These are phyloP conservation scores for Parascotia fuliginaria DNA, from an alignment of 2,888 invertebrate genomes.

Conservation along the genomic window DNA sequence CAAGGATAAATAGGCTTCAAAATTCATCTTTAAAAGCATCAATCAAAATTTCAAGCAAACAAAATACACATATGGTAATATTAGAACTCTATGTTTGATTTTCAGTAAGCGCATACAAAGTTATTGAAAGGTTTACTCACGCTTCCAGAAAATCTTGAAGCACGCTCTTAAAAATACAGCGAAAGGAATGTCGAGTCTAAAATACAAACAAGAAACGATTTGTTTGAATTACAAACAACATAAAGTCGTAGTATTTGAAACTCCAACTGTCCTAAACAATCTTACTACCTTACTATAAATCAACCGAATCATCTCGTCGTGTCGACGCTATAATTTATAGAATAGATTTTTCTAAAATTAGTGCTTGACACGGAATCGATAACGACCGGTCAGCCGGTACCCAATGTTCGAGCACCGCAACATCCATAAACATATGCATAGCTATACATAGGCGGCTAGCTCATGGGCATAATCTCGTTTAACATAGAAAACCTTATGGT, in stretches of 20 bases:
- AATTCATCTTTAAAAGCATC: conserved; percentile 12
- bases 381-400: conserved; percentile 54
- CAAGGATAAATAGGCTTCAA: conserved; percentile 11
- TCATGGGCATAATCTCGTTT: too few species aligned
- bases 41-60: conserved; percentile 18
- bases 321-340: conserved; percentile 52
- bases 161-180: conserved; percentile 32
- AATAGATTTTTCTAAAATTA: conserved; percentile 70
- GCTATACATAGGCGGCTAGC: conserved; percentile 10
- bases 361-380: conserved; percentile 70
- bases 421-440: conserved; percentile 12
- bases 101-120: conserved; percentile 25
- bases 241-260: conserved; percentile 19
- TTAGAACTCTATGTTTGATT: conserved; percentile 35
- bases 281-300: conserved; percentile 33
- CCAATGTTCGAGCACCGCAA: conserved; percentile 55
- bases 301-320: conserved; percentile 39
- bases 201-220: conserved; percentile 29
- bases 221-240: conserved; percentile 22
- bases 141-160: conserved; percentile 26
- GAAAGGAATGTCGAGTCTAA: conserved; percentile 27
- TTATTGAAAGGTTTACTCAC: conserved; percentile 30
- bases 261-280: conserved; percentile 39
- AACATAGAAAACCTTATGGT: too few species aligned
- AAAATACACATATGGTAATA: conserved; percentile 17